A percentile compares a stretch with the other conserved stretches of the same genome.
These are phyloP conservation scores for Upupa epops DNA, from an alignment of 2,113 vertebrate genomes.

Conservation along the genomic window DNA sequence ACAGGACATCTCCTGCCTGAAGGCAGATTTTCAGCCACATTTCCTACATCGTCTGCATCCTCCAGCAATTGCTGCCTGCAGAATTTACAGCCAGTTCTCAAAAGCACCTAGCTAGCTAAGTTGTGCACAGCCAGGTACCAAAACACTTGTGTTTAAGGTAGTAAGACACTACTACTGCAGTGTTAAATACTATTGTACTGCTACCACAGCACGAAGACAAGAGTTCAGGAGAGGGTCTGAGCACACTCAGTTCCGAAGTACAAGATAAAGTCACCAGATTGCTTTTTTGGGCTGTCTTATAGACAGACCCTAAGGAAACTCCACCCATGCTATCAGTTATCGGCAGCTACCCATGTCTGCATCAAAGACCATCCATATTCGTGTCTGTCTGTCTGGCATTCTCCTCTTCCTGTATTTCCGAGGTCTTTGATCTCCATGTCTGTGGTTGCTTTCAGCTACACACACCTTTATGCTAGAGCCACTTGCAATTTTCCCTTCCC, in stretches of 20 bases:
- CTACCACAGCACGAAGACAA: no score
- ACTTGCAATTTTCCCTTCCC: neutral
- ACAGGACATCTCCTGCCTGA: neutral
- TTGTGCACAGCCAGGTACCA: neutral
- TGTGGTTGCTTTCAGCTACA: neutral
- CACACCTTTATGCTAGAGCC: neutral
- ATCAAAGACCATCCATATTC: neutral
- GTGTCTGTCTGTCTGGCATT: neutral
- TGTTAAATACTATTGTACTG: neutral
- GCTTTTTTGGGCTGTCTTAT: neutral
- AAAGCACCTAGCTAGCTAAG: neutral
- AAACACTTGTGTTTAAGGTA: neutral
- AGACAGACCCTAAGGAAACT: neutral
- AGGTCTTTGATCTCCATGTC: neutral
- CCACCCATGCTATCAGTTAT: neutral
- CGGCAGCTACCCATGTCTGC: neutral
- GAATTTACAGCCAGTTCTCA: neutral
- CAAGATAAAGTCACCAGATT: neutral
- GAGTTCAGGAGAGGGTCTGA: neutral
- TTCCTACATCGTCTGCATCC: neutral
- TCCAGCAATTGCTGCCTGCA: neutral
- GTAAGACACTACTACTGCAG: neutral
- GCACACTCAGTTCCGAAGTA: neutral
- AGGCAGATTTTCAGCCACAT: neutral
- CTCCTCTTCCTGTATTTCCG: neutral